Conservation (phyloP, 2,113 vertebrate species). For the Tetrao urogallus region DNA sequence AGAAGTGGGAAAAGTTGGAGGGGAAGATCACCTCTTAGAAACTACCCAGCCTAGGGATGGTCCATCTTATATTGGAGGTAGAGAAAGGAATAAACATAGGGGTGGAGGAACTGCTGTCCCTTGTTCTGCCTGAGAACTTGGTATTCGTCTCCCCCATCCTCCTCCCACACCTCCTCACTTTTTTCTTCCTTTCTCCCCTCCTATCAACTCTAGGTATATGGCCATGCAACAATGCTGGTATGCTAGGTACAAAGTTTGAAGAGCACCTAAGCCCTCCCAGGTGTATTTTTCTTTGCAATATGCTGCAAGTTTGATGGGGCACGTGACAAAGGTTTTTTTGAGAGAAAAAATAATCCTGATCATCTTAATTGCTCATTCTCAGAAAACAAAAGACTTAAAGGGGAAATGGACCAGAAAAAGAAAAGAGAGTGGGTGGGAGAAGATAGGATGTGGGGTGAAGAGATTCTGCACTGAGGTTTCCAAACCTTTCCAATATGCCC, state of each 20-base stretch:
- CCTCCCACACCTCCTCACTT: conserved; percentile 8
- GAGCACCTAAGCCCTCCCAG: conserved; percentile 56
- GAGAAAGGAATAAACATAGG: neutral
- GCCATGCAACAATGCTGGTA: conserved; percentile 40
- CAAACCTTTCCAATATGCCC: neutral
- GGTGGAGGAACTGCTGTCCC: neutral
- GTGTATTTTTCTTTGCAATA: conserved; percentile 72
- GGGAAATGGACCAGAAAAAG: neutral
- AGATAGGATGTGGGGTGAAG: neutral
- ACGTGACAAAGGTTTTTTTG: conserved; percentile 80
- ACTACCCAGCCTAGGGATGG: neutral
- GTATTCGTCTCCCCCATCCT: conserved; percentile 38
- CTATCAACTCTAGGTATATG: conserved; percentile 51
- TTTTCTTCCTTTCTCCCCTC: conserved; percentile 52
- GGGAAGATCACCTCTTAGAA: neutral
- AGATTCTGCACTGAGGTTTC: conserved; percentile 24
- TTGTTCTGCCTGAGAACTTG: conserved; percentile 25
- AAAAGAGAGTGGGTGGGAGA: neutral
- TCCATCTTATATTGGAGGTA: neutral
- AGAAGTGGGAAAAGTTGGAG: neutral
- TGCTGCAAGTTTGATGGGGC: conserved; percentile 74
- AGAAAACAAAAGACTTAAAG: conserved; percentile 47
- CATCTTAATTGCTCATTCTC: conserved; percentile 56
- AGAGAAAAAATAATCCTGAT: neutral
- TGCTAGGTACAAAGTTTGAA: conserved; percentile 52